Conservation (phyloP, 2,797 vertebrate species). For the Benthosema pterotum region DNA sequence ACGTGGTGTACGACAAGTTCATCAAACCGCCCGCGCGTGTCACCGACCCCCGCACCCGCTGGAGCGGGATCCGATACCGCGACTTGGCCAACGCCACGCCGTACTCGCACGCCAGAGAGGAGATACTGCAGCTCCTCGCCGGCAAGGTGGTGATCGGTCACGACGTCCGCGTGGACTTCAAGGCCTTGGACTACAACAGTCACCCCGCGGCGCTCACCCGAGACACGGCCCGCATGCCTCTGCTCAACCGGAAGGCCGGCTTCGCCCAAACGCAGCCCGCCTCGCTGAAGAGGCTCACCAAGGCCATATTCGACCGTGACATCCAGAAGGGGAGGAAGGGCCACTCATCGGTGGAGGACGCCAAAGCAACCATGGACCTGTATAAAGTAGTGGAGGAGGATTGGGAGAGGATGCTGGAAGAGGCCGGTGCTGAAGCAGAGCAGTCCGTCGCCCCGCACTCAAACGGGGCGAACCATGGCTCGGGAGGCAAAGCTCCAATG, state of each 20-base stretch:
- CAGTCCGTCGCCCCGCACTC: too few relatives aligned
- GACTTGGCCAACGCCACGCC: conserved; percentile 83
- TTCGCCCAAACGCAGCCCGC: conserved; percentile 62
- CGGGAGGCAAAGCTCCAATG: too few relatives aligned
- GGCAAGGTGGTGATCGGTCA: conserved; percentile 92
- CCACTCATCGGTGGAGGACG: conserved; percentile 93
- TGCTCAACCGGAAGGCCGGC: conserved; percentile 85
- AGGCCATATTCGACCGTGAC: conserved; percentile 85
- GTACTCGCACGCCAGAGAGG: conserved; percentile 80
- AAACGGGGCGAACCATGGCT: too few relatives aligned
- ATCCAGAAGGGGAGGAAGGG: conserved; percentile 88
- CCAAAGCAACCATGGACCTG: conserved; percentile 91
- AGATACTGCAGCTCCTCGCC: conserved; percentile 87
- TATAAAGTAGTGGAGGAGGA: conserved; percentile 88
- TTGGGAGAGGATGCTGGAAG: conserved; percentile 83
- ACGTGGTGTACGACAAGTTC: conserved; percentile 89
- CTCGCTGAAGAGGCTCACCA: conserved; percentile 89
- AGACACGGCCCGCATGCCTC: conserved; percentile 87
- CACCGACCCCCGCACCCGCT: conserved; percentile 88
- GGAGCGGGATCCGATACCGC: conserved; percentile 86
- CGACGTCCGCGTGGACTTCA: conserved; percentile 91
- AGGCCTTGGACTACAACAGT: conserved; percentile 83
- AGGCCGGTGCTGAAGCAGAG: too few relatives aligned
- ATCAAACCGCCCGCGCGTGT: conserved; percentile 81
- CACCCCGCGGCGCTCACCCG: conserved; percentile 86